phyloP scores from a whole-genome alignment of 1,140 invertebrate species.

The Harpegnathos saltator region DNA sequence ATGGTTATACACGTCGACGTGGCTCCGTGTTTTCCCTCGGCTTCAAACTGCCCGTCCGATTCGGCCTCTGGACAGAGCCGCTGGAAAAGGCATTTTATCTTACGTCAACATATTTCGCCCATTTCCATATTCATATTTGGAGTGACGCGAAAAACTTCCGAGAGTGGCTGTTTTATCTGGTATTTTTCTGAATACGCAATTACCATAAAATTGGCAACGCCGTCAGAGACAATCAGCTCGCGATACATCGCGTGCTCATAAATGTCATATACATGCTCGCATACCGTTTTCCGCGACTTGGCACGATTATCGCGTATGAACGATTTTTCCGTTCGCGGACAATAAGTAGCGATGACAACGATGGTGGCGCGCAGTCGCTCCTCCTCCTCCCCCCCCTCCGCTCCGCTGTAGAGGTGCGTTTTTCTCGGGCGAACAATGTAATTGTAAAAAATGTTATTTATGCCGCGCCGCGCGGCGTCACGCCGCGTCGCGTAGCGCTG shows the following conservation, averaged over 20 bases:
- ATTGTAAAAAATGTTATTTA: constrained; percentile 58
- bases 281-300: constrained; percentile 10
- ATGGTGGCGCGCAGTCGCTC: too few relatives aligned
- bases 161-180: too few relatives aligned
- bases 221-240: background rate
- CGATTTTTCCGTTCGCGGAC: background rate
- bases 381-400: too few relatives aligned
- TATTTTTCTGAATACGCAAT: background rate
- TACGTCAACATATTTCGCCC: too few relatives aligned
- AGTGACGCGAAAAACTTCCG: too few relatives aligned
- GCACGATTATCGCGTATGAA: constrained; percentile 33
- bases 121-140: too few relatives aligned
- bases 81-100: too few relatives aligned
- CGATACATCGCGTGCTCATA: constrained; percentile 13
- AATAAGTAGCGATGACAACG: too few relatives aligned
- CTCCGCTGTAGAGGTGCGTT: background rate
- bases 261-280: constrained; percentile 24
- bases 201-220: background rate
- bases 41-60: too few relatives aligned
- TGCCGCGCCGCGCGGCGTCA: background rate
- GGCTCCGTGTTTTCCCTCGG: too few relatives aligned
- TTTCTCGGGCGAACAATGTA: constrained; percentile 35
- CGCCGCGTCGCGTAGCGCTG: background rate
- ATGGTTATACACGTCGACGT: too few relatives aligned
- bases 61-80: too few relatives aligned